These are phyloP conservation scores for Lasius fuliginosus DNA, from an alignment of 2,888 invertebrate species.

Conservation along the genomic window DNA sequence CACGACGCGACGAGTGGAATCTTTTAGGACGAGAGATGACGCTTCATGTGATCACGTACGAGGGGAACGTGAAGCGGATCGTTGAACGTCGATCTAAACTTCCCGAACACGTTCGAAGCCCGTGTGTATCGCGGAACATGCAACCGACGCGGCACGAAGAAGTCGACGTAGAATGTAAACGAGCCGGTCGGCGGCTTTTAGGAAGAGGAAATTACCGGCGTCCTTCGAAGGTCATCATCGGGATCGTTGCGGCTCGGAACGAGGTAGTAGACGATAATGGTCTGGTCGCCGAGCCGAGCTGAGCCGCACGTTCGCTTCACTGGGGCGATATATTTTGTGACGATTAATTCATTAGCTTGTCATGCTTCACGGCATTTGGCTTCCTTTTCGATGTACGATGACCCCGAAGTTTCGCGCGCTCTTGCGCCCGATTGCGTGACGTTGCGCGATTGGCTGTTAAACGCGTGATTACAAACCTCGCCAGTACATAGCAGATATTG, in stretches of 20 bases:
- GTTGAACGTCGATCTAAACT: conserved; percentile 37
- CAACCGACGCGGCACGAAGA: conserved; percentile 45
- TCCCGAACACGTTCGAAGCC: conserved; percentile 31
- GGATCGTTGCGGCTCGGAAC: conserved; percentile 48
- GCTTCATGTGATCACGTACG: background rate
- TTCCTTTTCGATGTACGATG: conserved; percentile 70
- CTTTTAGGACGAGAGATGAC: background rate
- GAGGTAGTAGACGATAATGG: conserved; percentile 38
- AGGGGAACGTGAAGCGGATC: conserved; percentile 12
- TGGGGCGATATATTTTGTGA: conserved; percentile 68
- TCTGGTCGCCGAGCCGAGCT: conserved; percentile 40
- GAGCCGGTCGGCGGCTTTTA: conserved; percentile 56
- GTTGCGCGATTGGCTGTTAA: conserved; percentile 75
- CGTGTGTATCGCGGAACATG: background rate
- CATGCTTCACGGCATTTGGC: conserved; percentile 73
- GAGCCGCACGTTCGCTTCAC: background rate
- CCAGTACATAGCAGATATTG: conserved; percentile 62
- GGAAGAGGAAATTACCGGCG: conserved; percentile 68
- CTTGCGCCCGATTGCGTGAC: conserved; percentile 77
- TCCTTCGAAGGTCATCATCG: conserved; percentile 73
- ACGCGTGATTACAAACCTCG: conserved; percentile 78
- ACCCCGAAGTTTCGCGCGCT: conserved; percentile 64
- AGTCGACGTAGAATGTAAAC: conserved; percentile 64
- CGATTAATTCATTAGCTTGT: conserved; percentile 81
- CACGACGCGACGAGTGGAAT: background rate